phyloP scores from a whole-genome alignment of 2,888 invertebrate species.

The Heliconius hortense region DNA sequence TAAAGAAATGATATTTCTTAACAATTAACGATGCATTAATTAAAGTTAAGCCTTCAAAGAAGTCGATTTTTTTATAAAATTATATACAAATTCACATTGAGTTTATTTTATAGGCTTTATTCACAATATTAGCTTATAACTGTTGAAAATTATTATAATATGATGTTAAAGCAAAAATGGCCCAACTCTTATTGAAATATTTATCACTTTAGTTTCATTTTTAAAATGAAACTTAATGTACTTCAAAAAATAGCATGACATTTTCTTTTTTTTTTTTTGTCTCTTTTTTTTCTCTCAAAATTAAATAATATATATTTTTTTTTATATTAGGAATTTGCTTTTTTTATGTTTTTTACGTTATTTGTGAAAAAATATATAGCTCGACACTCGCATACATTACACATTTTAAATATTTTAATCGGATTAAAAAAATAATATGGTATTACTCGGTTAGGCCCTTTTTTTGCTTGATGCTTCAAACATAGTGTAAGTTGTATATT shows the following conservation, averaged over 20 bases:
- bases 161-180: constrained; percentile 2
- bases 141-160: not conserved
- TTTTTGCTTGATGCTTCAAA: constrained; percentile 18
- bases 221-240: too few species aligned
- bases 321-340: too few species aligned
- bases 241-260: too few species aligned
- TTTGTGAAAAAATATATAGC: not conserved
- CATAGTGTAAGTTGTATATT: constrained; percentile 28
- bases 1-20: not conserved
- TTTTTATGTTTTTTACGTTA: not conserved
- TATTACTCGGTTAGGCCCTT: not conserved
- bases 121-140: not conserved
- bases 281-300: too few species aligned
- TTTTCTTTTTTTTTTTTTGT: too few species aligned
- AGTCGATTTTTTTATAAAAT: not conserved
- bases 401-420: not conserved
- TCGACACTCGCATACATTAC: too few species aligned
- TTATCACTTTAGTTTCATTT: not conserved
- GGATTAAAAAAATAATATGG: not conserved
- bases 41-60: not conserved
- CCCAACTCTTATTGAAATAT: not conserved
- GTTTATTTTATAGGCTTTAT: not conserved
- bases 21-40: not conserved
- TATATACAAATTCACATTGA: constrained; percentile 3
- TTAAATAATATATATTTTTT: too few species aligned